These are phyloP conservation scores for Brachionus koreanus DNA, from an alignment of 1,140 invertebrate species.

Conservation along the genomic window DNA sequence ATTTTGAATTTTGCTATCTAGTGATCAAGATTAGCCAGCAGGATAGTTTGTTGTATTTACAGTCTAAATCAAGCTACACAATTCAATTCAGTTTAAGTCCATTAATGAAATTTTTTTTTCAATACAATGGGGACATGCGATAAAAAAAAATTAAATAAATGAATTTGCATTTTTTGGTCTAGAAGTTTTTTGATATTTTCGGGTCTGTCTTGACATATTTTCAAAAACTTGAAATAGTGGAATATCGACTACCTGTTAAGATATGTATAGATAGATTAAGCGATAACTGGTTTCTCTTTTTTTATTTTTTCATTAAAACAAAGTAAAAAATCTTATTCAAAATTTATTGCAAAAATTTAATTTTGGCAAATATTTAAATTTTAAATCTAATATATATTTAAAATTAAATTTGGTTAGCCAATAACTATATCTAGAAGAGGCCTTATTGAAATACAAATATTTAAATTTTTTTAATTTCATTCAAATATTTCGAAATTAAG, in stretches of 20 bases:
- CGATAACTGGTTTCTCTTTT: background rate
- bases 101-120: background rate
- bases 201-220: background rate
- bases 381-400: background rate
- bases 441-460: background rate
- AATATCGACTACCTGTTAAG: background rate
- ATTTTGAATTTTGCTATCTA: background rate
- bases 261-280: background rate
- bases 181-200: background rate
- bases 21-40: background rate
- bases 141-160: background rate
- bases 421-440: background rate
- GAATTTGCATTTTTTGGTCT: conserved; percentile 25
- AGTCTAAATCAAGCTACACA: background rate
- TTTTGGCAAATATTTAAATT: conserved; percentile 20
- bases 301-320: background rate
- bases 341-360: background rate
- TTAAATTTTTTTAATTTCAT: background rate
- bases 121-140: background rate
- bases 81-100: background rate
- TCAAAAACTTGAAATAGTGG: background rate
- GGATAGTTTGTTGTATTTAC: background rate
- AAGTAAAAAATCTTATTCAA: background rate
- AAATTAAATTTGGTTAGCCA: background rate
- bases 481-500: background rate